Percentiles rank a stretch among this genome's conserved stretches.
Evolutionary conservation across 2,113 vertebrate species (phyloP).

Genomic region (Nerophis lumbriciformis): DNA sequence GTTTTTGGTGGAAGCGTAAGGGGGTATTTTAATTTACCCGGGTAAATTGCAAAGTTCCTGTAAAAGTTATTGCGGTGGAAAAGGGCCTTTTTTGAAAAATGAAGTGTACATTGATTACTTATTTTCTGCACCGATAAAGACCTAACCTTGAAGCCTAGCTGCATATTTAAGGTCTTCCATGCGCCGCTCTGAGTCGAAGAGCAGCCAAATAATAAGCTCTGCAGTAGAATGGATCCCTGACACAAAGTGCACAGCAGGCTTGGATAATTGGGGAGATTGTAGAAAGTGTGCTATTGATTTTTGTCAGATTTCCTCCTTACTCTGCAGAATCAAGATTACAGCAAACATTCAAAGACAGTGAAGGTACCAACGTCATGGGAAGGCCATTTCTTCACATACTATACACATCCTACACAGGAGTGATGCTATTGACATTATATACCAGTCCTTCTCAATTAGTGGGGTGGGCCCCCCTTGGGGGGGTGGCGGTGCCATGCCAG

Average conservation of each 20-base stretch:
- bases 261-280: constrained; percentile 46
- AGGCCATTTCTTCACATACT: constrained; percentile 16
- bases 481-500: too few relatives aligned
- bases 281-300: constrained; percentile 43
- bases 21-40: too few relatives aligned
- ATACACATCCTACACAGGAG: constrained; percentile 1
- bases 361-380: constrained; percentile 25
- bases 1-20: too few relatives aligned
- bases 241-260: constrained; percentile 25
- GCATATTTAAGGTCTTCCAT: neutral
- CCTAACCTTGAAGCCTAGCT: neutral
- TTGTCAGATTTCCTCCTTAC: constrained; percentile 35
- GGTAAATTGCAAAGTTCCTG: too few relatives aligned
- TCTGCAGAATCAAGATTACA: constrained; percentile 14
- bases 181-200: constrained; percentile 14
- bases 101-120: constrained; percentile 1
- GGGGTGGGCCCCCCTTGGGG: too few relatives aligned
- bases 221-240: constrained; percentile 28
- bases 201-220: constrained; percentile 39
- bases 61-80: too few relatives aligned
- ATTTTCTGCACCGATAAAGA: neutral
- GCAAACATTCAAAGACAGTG: constrained; percentile 16
- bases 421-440: too few relatives aligned
- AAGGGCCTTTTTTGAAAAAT: neutral
- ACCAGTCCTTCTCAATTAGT: too few relatives aligned